Percentiles rank a stretch among this genome's conserved stretches.
Conservation (phyloP, 2,113 vertebrate species). For the pig (Sus scrofa) region DNA sequence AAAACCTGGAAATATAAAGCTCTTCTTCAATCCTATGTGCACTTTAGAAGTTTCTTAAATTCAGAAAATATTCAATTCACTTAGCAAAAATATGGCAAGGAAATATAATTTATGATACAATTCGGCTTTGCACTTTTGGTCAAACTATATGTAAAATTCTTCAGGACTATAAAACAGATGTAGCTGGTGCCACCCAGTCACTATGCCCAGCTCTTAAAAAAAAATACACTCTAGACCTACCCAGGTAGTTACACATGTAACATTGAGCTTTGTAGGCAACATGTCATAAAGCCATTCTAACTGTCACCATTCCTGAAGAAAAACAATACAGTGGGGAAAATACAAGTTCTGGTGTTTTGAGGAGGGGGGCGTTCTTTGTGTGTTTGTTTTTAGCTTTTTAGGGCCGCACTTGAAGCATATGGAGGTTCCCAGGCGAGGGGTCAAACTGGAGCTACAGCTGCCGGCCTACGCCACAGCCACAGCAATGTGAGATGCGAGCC, state of each 20-base stretch:
- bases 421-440: no score
- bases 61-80: slow-evolving; percentile 63
- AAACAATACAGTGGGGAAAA: slow-evolving; percentile 73
- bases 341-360: no score
- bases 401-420: no score
- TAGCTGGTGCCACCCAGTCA: slow-evolving; percentile 70
- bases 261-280: slow-evolving; percentile 71
- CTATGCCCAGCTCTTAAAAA: slow-evolving; percentile 67
- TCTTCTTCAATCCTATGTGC: not conserved
- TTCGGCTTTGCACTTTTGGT: slow-evolving; percentile 64
- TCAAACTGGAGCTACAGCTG: no score
- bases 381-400: no score
- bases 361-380: no score
- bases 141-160: slow-evolving; percentile 57
- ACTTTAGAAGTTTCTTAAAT: not conserved
- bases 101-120: slow-evolving; percentile 52
- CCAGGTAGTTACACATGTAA: slow-evolving; percentile 75
- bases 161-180: slow-evolving; percentile 37
- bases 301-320: slow-evolving; percentile 80
- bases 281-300: slow-evolving; percentile 78
- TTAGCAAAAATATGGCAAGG: slow-evolving; percentile 11
- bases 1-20: not conserved
- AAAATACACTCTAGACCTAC: slow-evolving; percentile 51
- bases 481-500: no score
- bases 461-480: no score